These are phyloP conservation scores for Pseudolaguvia tuberculata DNA, from an alignment of 2,113 vertebrate genomes.

Conservation along the genomic window DNA sequence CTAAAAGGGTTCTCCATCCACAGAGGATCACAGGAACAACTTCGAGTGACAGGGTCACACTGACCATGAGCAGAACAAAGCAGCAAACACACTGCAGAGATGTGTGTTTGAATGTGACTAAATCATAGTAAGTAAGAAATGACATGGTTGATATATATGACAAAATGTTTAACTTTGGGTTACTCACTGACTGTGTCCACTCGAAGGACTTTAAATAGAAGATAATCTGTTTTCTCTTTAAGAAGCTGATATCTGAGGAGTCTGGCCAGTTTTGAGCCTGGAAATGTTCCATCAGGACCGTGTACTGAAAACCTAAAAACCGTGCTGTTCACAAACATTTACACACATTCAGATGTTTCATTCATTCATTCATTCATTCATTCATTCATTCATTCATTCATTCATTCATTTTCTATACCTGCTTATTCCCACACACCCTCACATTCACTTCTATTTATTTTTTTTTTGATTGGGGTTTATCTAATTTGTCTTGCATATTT, in stretches of 20 bases:
- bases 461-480: too few species aligned
- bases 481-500: background rate
- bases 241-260: constrained; percentile 74
- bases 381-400: too few species aligned
- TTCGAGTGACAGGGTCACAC: constrained; percentile 84
- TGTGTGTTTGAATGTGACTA: background rate
- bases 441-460: too few species aligned
- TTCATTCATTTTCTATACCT: too few species aligned
- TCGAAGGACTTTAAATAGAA: constrained; percentile 83
- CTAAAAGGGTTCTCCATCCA: constrained; percentile 86
- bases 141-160: background rate
- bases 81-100: constrained; percentile 75
- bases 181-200: constrained; percentile 80
- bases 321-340: constrained; percentile 67
- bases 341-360: background rate
- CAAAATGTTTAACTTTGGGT: background rate
- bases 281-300: constrained; percentile 65
- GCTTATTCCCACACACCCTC: too few species aligned
- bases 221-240: constrained; percentile 76
- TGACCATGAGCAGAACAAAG: constrained; percentile 80
- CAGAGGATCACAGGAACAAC: constrained; percentile 80
- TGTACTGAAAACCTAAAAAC: constrained; percentile 76
- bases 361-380: too few species aligned
- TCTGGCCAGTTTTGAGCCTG: constrained; percentile 69
- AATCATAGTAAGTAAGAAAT: background rate